These are phyloP conservation scores for Diaphora mendica DNA, from an alignment of 2,888 invertebrate genomes.

Conservation along the genomic window DNA sequence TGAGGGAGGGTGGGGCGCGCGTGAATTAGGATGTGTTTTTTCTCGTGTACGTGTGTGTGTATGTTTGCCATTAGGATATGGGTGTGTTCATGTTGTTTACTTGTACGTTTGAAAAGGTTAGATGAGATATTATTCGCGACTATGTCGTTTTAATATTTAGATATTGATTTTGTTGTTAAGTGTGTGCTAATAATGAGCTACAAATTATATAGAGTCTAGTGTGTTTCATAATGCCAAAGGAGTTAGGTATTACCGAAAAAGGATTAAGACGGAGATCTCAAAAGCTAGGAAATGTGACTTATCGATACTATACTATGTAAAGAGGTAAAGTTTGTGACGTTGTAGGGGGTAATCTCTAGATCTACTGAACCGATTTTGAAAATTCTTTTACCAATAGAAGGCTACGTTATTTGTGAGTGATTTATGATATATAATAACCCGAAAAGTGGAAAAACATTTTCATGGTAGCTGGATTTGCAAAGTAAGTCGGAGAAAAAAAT, in stretches of 20 bases:
- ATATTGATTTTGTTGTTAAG: not conserved
- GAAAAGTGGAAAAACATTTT: too few species aligned
- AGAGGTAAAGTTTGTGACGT: too few species aligned
- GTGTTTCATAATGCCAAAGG: not conserved
- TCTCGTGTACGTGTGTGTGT: slow-evolving; percentile 64
- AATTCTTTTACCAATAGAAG: too few species aligned
- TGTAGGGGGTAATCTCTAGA: too few species aligned
- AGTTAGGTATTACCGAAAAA: not conserved
- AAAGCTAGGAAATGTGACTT: too few species aligned
- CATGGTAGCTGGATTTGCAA: too few species aligned
- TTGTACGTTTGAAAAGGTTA: slow-evolving; percentile 7
- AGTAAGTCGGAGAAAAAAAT: too few species aligned
- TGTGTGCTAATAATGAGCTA: not conserved
- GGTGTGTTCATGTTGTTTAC: slow-evolving; percentile 40
- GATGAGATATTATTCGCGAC: slow-evolving; percentile 16
- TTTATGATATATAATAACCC: too few species aligned
- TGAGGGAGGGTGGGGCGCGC: slow-evolving; percentile 59
- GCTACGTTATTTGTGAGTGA: too few species aligned
- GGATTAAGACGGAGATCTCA: too few species aligned
- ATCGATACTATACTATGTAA: too few species aligned
- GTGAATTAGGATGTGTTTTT: slow-evolving; percentile 78
- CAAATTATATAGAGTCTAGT: not conserved
- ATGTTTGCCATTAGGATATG: slow-evolving; percentile 76
- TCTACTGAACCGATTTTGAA: too few species aligned
- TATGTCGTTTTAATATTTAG: slow-evolving; percentile 7